Base-by-base conservation (phyloP, 1,140 invertebrate genomes). In the Drosophila neocordata region DNA sequence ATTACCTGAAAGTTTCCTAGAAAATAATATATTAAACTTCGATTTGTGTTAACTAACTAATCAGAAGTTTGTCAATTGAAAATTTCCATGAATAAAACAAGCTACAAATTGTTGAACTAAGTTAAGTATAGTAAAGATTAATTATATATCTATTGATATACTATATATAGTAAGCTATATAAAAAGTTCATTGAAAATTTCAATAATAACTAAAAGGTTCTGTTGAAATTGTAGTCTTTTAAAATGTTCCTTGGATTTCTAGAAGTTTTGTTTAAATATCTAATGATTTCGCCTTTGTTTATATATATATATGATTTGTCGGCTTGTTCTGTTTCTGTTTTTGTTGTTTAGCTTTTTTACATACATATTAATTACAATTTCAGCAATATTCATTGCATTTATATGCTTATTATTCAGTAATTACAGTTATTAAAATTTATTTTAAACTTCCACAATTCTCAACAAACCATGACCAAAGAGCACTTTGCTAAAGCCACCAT, bases 381-480 rank as follows among this genome's bases (percentile, higher is more conserved):
- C 20, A 27, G 65, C 58, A 5, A 15, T 48, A 12, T 67, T 56
- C 59, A 57, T 74, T 67, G 64, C 34, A 38, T 68, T 68, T 58
- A 58, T 53, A 64, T 58, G 44, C 71, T 67, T 52, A 84, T 73
- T 73, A 69, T 85, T 80, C 64, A 13, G n/a, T 85, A 87, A 85
- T 85, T 81, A 67, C 69, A 34, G 41, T 57, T 62, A 81, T 87
- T 81, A 85, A 81, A 61, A 18, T 73, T 53, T 48, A 65, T 69
- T 65, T 68, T 41, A 73, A 68, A 68, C 57, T 65, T 57, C 22
- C 65, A 48, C 41, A 74, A 66, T 68, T 77, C 69, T 22, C 37
- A 81, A 70, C 69, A 69, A 87, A 55, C 77, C 77, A 71, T 77
- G 81, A 77, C 76, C 68, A 77, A 66, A 75, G 62, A 66, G 56